Conservation (phyloP, 2,113 vertebrate genomes). For the Oreotrochilus melanogaster region DNA sequence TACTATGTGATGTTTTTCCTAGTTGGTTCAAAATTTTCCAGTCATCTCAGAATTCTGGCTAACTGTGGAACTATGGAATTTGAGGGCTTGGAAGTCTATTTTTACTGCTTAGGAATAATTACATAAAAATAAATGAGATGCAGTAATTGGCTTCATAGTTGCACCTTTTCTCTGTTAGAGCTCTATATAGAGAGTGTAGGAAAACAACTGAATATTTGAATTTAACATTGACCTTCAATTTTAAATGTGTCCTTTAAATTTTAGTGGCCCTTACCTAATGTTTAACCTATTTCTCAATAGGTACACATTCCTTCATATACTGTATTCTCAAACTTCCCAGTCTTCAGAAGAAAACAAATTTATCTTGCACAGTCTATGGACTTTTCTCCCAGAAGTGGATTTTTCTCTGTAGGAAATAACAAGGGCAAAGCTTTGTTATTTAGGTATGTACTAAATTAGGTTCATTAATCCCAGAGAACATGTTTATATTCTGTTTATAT, state of each 20-base stretch:
- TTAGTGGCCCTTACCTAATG: not conserved
- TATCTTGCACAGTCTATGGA: conserved; percentile 83
- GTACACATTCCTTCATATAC: conserved; percentile 90
- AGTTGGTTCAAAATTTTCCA: not conserved
- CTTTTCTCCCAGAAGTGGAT: conserved; percentile 95
- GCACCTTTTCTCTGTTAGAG: not conserved
- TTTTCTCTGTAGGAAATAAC: conserved; percentile 93
- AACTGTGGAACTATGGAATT: not conserved
- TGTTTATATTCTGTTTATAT: not conserved
- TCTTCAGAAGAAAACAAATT: conserved; percentile 81
- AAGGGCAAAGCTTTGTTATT: conserved; percentile 90
- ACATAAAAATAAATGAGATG: not conserved
- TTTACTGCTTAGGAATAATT: not conserved
- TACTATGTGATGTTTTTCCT: not conserved
- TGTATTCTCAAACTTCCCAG: conserved; percentile 94
- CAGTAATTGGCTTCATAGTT: not conserved
- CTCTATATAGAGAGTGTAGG: not conserved
- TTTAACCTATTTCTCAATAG: conserved; percentile 53
- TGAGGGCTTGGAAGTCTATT: not conserved
- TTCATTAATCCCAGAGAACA: not conserved
- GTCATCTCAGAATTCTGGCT: not conserved
- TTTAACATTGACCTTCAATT: not conserved
- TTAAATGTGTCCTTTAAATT: not conserved
- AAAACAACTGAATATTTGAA: not conserved
- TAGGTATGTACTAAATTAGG: conserved; percentile 78